Evolutionary conservation across 2,797 vertebrate species (phyloP).

Genomic region (Acomys russatus): DNA sequence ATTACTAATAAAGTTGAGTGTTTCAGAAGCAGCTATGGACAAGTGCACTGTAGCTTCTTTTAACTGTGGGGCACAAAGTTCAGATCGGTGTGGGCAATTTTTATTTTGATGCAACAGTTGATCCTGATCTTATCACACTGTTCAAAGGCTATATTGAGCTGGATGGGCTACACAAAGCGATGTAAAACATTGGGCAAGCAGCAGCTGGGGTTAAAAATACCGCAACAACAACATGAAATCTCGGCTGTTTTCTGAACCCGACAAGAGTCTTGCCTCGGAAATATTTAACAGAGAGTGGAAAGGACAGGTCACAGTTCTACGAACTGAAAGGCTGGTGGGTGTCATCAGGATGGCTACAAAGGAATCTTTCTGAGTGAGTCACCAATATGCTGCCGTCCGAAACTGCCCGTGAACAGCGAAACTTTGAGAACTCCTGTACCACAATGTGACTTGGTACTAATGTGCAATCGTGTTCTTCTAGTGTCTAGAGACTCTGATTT

Average conservation of each 20-base stretch:
- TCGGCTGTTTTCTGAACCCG: slow-evolving; percentile 52
- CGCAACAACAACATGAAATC: neutral
- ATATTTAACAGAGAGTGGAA: slow-evolving; percentile 27
- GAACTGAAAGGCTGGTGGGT: neutral
- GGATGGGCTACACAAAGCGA: neutral
- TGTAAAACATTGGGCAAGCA: slow-evolving; percentile 14
- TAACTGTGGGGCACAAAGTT: slow-evolving; percentile 12
- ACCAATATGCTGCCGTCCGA: slow-evolving; percentile 1
- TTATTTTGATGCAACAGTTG: slow-evolving; percentile 41
- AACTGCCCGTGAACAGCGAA: neutral
- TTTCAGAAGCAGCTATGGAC: slow-evolving; percentile 57
- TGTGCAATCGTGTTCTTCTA: neutral
- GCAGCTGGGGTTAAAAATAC: neutral
- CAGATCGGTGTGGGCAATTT: slow-evolving; percentile 50
- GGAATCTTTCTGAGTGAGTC: slow-evolving; percentile 19
- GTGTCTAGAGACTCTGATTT: neutral
- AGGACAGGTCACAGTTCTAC: neutral
- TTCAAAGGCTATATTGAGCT: slow-evolving; percentile 61
- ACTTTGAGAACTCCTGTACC: neutral
- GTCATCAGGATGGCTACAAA: slow-evolving; percentile 27
- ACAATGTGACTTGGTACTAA: neutral
- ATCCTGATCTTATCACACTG: slow-evolving; percentile 50
- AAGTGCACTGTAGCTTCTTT: neutral
- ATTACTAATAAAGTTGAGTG: neutral
- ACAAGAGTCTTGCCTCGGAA: slow-evolving; percentile 16